phyloP scores from a whole-genome alignment of 1,140 invertebrate species.

The Elymnias hypermnestra region DNA sequence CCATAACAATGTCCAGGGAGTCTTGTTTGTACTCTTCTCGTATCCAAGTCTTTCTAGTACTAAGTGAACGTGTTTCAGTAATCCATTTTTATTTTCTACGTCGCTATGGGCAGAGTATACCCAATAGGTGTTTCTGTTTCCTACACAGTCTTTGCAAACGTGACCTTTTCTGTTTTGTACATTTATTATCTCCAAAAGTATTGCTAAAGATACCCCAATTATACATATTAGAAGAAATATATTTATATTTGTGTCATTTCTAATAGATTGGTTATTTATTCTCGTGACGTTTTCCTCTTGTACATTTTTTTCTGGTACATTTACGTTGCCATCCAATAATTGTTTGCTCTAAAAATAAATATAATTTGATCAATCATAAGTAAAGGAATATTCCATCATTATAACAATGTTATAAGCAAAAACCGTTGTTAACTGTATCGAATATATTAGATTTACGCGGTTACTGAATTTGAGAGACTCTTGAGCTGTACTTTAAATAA shows the following conservation, averaged over 20 bases:
- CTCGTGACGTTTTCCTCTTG: conserved; percentile 15
- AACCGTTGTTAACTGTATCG: too few relatives aligned
- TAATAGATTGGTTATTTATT: conserved; percentile 17
- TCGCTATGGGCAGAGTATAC: conserved; percentile 49
- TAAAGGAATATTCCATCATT: too few relatives aligned
- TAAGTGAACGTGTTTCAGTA: conserved; percentile 87
- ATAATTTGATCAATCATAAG: not conserved
- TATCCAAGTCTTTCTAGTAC: conserved; percentile 86
- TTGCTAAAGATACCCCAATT: conserved; percentile 45
- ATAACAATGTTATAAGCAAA: too few relatives aligned
- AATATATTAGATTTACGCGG: too few relatives aligned
- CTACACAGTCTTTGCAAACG: conserved; percentile 25
- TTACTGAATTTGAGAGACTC: too few relatives aligned
- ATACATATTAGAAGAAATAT: conserved; percentile 53
- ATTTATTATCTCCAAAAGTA: conserved; percentile 51
- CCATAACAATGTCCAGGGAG: conserved; percentile 93
- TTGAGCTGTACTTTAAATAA: too few relatives aligned
- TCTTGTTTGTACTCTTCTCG: conserved; percentile 76
- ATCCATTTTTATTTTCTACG: conserved; percentile 62
- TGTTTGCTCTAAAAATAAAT: conserved; percentile 30
- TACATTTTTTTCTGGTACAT: conserved; percentile 18
- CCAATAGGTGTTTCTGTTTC: conserved; percentile 48
- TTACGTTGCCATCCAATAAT: conserved; percentile 18
- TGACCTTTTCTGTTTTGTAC: conserved; percentile 32
- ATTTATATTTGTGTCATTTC: conserved; percentile 31